phyloP scores from a whole-genome alignment of 2,888 invertebrate genomes.

The Phyllotreta cruciferae region DNA sequence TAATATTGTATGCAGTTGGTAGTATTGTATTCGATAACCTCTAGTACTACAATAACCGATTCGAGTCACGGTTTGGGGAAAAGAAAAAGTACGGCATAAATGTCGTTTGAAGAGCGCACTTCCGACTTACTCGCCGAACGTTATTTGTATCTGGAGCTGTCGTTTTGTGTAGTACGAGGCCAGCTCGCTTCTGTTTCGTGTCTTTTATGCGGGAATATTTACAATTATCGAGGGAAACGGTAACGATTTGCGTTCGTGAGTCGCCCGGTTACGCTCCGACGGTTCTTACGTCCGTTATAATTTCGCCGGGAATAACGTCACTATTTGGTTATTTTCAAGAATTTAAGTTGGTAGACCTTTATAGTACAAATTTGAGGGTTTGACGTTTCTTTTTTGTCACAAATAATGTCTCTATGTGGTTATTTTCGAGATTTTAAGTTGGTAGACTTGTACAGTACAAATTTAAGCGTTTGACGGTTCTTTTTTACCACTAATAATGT shows the following conservation, averaged over 20 bases:
- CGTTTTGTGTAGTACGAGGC: slow-evolving; percentile 36
- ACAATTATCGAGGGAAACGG: slow-evolving; percentile 35
- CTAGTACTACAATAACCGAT: slow-evolving; percentile 34
- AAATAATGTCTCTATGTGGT: too few species aligned
- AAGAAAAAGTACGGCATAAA: slow-evolving; percentile 47
- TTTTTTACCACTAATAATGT: background rate
- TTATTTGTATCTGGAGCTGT: slow-evolving; percentile 41
- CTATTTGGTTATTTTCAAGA: background rate
- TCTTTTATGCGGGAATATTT: slow-evolving; percentile 35
- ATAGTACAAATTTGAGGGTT: too few species aligned
- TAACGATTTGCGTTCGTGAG: slow-evolving; percentile 28
- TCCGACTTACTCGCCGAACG: slow-evolving; percentile 49
- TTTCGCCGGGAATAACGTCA: background rate
- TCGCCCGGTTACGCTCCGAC: slow-evolving; percentile 16
- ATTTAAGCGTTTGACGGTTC: too few species aligned
- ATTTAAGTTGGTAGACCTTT: too few species aligned
- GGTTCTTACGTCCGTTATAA: slow-evolving; percentile 14
- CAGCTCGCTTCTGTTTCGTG: slow-evolving; percentile 31
- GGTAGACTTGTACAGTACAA: too few species aligned
- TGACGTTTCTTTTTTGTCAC: too few species aligned
- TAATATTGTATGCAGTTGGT: too few species aligned
- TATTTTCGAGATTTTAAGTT: too few species aligned
- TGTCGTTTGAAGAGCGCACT: slow-evolving; percentile 50
- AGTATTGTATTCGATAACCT: background rate
- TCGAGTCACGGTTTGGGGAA: slow-evolving; percentile 51